Percentiles rank a stretch among this genome's conserved stretches.
Evolutionary conservation across 2,797 vertebrate species (phyloP).

Genomic region (Tachyglossus aculeatus): DNA sequence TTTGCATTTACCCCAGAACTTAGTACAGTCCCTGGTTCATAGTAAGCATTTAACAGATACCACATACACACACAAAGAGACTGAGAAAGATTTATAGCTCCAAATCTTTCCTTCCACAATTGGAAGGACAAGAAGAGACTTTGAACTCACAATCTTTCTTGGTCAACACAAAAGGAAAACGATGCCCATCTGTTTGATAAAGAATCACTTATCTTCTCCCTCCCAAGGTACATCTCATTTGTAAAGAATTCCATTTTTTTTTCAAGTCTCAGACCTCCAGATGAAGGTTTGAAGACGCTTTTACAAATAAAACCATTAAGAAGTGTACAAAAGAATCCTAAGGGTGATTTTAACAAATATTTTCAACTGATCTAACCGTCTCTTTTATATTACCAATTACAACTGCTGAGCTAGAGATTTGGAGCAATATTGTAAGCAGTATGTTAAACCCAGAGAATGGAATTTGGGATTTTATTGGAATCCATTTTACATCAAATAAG

Average conservation of each 20-base stretch:
- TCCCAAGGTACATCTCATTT: slow-evolving; percentile 11
- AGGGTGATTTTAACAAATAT: slow-evolving; percentile 22
- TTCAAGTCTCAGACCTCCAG: neutral
- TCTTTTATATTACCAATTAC: neutral
- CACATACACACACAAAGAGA: no score
- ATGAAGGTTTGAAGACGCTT: slow-evolving; percentile 4
- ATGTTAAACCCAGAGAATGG: slow-evolving; percentile 1
- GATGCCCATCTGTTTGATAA: slow-evolving; percentile 20
- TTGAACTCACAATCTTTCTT: neutral
- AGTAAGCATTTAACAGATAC: no score
- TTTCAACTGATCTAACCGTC: slow-evolving; percentile 19
- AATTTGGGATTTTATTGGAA: slow-evolving; percentile 16
- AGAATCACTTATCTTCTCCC: neutral
- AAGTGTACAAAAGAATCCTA: slow-evolving; percentile 8
- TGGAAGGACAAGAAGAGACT: slow-evolving; percentile 3
- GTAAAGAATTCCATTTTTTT: slow-evolving; percentile 5
- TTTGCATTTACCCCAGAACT: no score
- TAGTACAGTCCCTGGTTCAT: no score
- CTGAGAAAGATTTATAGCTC: no score
- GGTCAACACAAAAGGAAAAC: slow-evolving; percentile 7
- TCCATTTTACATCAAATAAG: slow-evolving; percentile 40
- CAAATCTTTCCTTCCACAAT: no score
- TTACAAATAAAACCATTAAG: neutral
- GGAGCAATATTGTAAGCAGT: slow-evolving; percentile 23
- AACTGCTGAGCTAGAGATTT: neutral